These are phyloP conservation scores for Romanogobio albipinnatus DNA, from an alignment of 2,113 vertebrate species.

Conservation along the genomic window DNA sequence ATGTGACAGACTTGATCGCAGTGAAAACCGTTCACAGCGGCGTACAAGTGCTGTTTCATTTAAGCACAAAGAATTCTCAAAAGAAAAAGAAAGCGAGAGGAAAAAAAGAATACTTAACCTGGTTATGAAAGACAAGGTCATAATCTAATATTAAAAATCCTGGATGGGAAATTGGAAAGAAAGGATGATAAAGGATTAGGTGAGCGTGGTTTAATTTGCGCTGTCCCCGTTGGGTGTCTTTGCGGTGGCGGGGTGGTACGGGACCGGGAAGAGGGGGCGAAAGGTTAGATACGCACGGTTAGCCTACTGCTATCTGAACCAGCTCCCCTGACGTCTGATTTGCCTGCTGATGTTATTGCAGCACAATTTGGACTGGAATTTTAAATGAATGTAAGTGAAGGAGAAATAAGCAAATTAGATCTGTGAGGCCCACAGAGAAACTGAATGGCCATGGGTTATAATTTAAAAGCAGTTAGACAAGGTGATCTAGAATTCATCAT, in stretches of 20 bases:
- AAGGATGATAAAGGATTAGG: conserved; percentile 52
- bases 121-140: conserved; percentile 59
- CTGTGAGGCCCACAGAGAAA: conserved; percentile 22
- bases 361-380: conserved; percentile 55
- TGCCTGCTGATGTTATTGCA: conserved; percentile 41
- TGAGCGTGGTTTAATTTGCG: conserved; percentile 60
- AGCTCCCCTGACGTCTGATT: conserved; percentile 40
- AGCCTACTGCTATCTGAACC: conserved; percentile 22
- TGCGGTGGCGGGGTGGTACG: neutral
- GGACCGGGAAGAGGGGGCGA: neutral
- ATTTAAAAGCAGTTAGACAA: conserved; percentile 40
- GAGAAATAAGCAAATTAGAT: conserved; percentile 55
- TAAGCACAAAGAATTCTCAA: conserved; percentile 47
- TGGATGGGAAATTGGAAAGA: conserved; percentile 40
- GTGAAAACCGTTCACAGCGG: neutral
- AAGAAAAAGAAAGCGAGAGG: conserved; percentile 17
- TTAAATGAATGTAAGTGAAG: conserved; percentile 44
- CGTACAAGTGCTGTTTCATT: conserved; percentile 34
- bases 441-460: conserved; percentile 46
- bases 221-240: conserved; percentile 32
- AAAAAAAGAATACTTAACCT: conserved; percentile 38
- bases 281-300: conserved; percentile 42
- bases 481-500: conserved; percentile 18
- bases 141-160: conserved; percentile 61
- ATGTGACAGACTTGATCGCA: neutral